A percentile compares a stretch with the other conserved stretches of the same genome.
These are phyloP conservation scores for Hydropsyche betteni DNA, from an alignment of 2,888 invertebrate genomes.

Conservation along the genomic window DNA sequence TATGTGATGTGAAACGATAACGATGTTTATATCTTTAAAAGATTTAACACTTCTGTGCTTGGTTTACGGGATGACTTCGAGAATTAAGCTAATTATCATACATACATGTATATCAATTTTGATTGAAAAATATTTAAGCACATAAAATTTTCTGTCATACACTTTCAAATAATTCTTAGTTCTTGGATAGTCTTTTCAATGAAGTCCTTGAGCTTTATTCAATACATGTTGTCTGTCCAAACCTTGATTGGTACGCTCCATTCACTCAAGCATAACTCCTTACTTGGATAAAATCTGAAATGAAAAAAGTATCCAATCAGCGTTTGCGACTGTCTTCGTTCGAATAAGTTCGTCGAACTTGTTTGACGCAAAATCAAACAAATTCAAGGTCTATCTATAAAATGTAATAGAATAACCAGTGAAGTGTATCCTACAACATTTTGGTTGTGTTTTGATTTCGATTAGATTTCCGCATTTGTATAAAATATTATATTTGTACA, in stretches of 20 bases:
- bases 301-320: conserved; percentile 6
- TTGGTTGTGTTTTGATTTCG: neutral
- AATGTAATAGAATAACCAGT: conserved; percentile 21
- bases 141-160: too few relatives aligned
- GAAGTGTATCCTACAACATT: conserved; percentile 28
- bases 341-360: conserved; percentile 26
- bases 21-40: conserved; percentile 17
- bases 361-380: conserved; percentile 20
- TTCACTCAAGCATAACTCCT: conserved; percentile 20
- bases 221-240: conserved; percentile 13
- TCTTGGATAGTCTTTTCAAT: conserved; percentile 2
- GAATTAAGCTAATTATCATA: neutral
- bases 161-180: conserved; percentile 14
- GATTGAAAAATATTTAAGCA: too few relatives aligned
- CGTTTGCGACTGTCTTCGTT: conserved; percentile 8
- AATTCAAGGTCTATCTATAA: conserved; percentile 16
- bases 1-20: conserved; percentile 17
- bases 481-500: neutral
- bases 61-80: neutral
- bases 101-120: too few relatives aligned
- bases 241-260: conserved; percentile 23
- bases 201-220: conserved; percentile 24
- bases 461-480: conserved; percentile 19
- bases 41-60: conserved; percentile 16
- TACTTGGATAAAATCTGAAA: conserved; percentile 18